A percentile compares a stretch with the other conserved stretches of the same genome.
Evolutionary conservation across 2,888 invertebrate species (phyloP).

Genomic region (Caenorhabditis imperialis): DNA sequence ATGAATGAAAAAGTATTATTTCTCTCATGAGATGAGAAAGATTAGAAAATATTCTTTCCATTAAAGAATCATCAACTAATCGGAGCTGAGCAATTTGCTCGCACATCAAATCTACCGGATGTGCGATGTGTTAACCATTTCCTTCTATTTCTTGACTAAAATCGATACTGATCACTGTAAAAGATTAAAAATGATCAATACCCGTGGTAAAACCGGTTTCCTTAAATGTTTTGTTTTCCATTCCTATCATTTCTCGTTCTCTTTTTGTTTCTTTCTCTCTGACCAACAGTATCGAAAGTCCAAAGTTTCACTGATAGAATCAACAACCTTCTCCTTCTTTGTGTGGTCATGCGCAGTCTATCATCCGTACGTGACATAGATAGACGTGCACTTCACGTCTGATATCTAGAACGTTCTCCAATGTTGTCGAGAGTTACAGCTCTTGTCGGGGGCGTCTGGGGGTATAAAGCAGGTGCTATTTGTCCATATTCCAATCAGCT

Average conservation of each 20-base stretch:
- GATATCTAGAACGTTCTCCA: conserved; percentile 15
- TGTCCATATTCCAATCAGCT: not conserved
- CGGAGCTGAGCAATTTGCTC: no score
- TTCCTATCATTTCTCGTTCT: conserved; percentile 16
- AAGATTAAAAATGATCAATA: no score
- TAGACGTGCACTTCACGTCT: not conserved
- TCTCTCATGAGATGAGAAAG: no score
- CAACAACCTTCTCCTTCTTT: conserved; percentile 19
- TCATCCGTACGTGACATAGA: conserved; percentile 17
- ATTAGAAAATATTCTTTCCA: no score
- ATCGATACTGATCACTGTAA: no score
- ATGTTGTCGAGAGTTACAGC: not conserved
- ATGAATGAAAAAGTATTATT: no score
- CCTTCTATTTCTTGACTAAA: no score
- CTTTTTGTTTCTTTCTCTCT: not conserved
- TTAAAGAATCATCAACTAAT: no score
- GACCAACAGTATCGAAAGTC: conserved; percentile 35
- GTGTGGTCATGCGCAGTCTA: conserved; percentile 34
- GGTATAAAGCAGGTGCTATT: no score
- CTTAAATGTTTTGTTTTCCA: not conserved
- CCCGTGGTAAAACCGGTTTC: no score
- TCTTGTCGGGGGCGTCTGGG: not conserved
- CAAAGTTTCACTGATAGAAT: conserved; percentile 37
- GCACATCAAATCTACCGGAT: no score
- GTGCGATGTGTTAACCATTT: no score